Base-by-base conservation (phyloP, 2,888 invertebrate species). In the Drosophila subsilvestris region DNA sequence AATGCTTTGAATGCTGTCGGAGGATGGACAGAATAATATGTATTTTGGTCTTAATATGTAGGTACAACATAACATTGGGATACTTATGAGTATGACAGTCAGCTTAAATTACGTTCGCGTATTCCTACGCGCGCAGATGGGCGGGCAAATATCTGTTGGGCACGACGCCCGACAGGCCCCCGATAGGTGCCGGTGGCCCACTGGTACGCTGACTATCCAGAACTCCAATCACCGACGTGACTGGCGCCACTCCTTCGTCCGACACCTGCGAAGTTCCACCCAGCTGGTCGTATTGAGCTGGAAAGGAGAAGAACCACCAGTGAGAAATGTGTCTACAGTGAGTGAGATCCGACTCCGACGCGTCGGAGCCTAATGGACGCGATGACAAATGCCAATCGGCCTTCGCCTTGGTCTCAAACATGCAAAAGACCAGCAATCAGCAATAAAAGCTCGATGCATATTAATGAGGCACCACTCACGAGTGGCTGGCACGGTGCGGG, bases 251-350 rank as follows among this genome's bases (percentile, higher is more conserved):
- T 25, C 92, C 92, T 75, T 92, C 92, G 74, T 92, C 91, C 3
- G 91, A 91, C 7, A 91, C 63, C 58, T 90, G 89, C 10, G 91
- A 90, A 3, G 91, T 90, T 43, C 92, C 92, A 22, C 92, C 92
- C 44, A 92, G 86, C 60, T 91, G 82, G 76, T 92, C 92, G 65
- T 91, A 92, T 91, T 92, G 91, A 55, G 91, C 92, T 92, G 69
- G 18, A 84, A 76, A 43, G 62, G 63, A 54, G 17, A 67, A 44
- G 50, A 51, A 18, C 37, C 76, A 76, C 65, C 55, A 63, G 56
- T 75, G 53, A 68, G 20, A 57, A 61, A 58, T 50, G 53, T 6
- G 2, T 14, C 37, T 32, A 32, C 2, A 12, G 32, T 12, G 5
- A 32, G 12, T 12, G 32, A 32, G 14, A 20, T 20, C n/a, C n/a